Evolutionary conservation across 2,113 vertebrate species (phyloP).

Genomic region (Rhabdornis inornatus): DNA sequence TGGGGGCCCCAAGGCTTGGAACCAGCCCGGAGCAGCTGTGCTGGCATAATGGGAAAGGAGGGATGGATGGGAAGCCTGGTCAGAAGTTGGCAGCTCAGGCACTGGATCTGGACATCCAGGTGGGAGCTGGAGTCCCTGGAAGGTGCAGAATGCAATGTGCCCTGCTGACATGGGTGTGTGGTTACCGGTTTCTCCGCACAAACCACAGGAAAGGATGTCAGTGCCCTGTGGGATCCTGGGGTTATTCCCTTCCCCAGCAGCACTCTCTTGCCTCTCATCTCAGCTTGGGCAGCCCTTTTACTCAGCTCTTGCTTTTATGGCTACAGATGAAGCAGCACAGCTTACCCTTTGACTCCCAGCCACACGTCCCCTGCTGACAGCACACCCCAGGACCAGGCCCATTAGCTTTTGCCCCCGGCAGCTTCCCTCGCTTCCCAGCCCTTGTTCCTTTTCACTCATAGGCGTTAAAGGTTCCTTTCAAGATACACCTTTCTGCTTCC

Average conservation of each 20-base stretch:
- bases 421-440: background rate
- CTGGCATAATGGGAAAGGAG: background rate
- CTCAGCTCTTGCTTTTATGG: background rate
- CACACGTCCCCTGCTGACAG: background rate
- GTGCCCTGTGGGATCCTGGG: background rate
- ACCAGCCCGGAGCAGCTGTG: background rate
- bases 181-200: background rate
- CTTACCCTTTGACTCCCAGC: background rate
- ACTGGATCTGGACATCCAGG: background rate
- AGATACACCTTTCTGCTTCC: conserved; percentile 34
- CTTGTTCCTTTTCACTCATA: conserved; percentile 6
- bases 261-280: background rate
- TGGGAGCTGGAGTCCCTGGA: background rate
- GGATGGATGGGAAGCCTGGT: background rate
- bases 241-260: background rate
- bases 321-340: background rate
- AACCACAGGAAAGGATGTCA: background rate
- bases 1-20: background rate
- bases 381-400: background rate
- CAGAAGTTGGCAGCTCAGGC: background rate
- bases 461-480: conserved; percentile 34
- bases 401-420: conserved; percentile 28
- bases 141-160: rapidly evolving
- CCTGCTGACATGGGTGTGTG: background rate
- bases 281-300: background rate